Conservation (phyloP, 2,797 vertebrate genomes). For the Hybognathus amarus region DNA sequence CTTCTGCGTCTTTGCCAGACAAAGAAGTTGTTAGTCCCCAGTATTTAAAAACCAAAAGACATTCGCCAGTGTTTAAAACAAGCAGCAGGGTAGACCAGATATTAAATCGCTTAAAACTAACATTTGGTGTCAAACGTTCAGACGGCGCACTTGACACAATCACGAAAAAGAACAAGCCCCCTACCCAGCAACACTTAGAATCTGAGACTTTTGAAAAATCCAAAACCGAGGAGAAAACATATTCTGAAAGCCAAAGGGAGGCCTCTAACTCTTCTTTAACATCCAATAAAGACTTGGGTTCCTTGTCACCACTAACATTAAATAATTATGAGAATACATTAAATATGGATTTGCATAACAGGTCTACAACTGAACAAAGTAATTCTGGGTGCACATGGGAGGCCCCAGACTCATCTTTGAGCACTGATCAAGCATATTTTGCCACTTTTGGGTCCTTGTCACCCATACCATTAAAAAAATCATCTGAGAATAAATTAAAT, state of each 20-base stretch:
- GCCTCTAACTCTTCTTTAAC: conserved; percentile 10
- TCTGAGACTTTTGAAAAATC: conserved; percentile 22
- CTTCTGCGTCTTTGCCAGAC: conserved; percentile 44
- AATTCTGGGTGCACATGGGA: neutral
- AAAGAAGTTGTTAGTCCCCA: conserved; percentile 36
- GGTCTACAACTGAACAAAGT: conserved; percentile 45
- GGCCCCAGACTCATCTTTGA: neutral
- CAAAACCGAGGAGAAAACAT: neutral
- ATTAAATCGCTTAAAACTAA: conserved; percentile 71
- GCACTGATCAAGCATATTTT: neutral
- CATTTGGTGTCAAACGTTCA: conserved; percentile 66
- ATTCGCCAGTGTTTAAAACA: conserved; percentile 59
- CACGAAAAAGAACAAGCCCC: conserved; percentile 66
- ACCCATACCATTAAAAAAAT: neutral
- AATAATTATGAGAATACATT: neutral
- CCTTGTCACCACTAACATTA: neutral
- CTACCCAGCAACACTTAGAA: conserved; percentile 61
- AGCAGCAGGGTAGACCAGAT: conserved; percentile 74
- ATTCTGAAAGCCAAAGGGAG: neutral
- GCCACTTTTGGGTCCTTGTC: neutral
- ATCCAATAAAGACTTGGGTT: neutral
- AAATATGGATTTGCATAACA: conserved; percentile 25
- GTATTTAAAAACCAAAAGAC: conserved; percentile 57
- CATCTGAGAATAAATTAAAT: neutral
- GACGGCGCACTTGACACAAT: conserved; percentile 63